These are phyloP conservation scores for Lithobates sylvaticus DNA, from an alignment of 2,797 vertebrate genomes.

Conservation along the genomic window DNA sequence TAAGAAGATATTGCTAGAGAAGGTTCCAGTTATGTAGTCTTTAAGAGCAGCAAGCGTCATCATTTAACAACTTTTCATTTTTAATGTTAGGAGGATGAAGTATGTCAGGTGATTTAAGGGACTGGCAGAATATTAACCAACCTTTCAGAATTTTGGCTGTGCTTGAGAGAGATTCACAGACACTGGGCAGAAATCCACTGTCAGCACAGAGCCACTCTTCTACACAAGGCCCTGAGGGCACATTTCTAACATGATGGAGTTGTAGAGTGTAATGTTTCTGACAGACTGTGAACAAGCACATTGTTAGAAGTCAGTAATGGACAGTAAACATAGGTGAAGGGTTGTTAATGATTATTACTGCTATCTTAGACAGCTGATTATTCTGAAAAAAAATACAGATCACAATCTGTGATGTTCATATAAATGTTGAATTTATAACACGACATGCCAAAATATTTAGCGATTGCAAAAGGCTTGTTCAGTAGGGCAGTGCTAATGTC, in stretches of 20 bases:
- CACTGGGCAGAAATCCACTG: slow-evolving; percentile 46
- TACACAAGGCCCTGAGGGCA: slow-evolving; percentile 40
- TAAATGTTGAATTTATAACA: not conserved
- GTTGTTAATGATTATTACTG: slow-evolving; percentile 53
- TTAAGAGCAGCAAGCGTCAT: not conserved
- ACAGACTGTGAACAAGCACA: slow-evolving; percentile 51
- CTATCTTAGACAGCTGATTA: slow-evolving; percentile 31
- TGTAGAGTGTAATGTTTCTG: slow-evolving; percentile 52
- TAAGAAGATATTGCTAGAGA: not conserved
- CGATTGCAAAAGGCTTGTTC: no score
- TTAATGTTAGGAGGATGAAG: not conserved
- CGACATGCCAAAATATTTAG: no score
- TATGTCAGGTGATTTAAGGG: slow-evolving; percentile 15
- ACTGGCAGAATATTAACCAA: slow-evolving; percentile 14
- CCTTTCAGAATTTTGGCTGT: slow-evolving; percentile 19
- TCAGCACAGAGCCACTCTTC: slow-evolving; percentile 31
- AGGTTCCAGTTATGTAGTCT: not conserved
- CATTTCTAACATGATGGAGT: slow-evolving; percentile 48
- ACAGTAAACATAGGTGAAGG: slow-evolving; percentile 54
- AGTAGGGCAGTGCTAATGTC: no score
- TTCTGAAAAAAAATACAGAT: slow-evolving; percentile 24
- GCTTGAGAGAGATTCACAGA: slow-evolving; percentile 1
- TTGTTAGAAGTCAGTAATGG: slow-evolving; percentile 53
- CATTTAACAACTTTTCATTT: slow-evolving; percentile 5
- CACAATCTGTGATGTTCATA: not conserved